Conservation (phyloP, 35 echinoderm and acorn worm species). For the Ptychodera flava region DNA sequence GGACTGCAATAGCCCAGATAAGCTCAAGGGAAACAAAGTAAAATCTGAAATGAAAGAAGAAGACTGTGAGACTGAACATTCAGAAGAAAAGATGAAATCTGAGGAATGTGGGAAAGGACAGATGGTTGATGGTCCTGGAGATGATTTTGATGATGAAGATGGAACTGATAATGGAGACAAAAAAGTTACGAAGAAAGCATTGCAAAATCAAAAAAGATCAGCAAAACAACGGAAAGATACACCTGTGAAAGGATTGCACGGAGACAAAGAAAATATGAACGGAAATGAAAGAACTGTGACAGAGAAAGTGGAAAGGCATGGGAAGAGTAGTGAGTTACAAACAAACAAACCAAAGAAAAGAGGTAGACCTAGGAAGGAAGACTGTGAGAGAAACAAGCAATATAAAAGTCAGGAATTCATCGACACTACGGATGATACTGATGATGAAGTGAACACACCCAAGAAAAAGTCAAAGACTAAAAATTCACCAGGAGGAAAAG, state of each 20-base stretch:
- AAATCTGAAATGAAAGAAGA: no score
- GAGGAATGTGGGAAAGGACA: no score
- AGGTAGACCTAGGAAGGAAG: constrained; percentile 3
- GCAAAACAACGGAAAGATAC: neutral
- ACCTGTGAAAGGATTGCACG: neutral
- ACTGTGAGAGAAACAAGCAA: neutral
- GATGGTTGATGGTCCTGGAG: no score
- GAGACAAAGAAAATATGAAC: neutral
- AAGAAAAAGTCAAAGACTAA: neutral
- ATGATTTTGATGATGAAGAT: no score
- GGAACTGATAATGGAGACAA: constrained; percentile 31
- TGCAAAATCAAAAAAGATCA: constrained; percentile 14
- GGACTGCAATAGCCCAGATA: no score
- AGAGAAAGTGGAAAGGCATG: neutral
- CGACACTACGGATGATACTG: neutral
- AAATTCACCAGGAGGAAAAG: neutral
- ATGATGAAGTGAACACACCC: no score
- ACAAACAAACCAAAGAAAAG: constrained; percentile 18
- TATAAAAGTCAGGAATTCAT: constrained; percentile 12
- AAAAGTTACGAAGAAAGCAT: neutral
- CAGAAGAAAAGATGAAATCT: no score
- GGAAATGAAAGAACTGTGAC: constrained; percentile 6
- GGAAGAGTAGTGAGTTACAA: neutral
- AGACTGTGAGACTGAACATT: no score
- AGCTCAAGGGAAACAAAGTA: no score